phyloP scores from a whole-genome alignment of 2,113 vertebrate genomes.

The Strix aluco region DNA sequence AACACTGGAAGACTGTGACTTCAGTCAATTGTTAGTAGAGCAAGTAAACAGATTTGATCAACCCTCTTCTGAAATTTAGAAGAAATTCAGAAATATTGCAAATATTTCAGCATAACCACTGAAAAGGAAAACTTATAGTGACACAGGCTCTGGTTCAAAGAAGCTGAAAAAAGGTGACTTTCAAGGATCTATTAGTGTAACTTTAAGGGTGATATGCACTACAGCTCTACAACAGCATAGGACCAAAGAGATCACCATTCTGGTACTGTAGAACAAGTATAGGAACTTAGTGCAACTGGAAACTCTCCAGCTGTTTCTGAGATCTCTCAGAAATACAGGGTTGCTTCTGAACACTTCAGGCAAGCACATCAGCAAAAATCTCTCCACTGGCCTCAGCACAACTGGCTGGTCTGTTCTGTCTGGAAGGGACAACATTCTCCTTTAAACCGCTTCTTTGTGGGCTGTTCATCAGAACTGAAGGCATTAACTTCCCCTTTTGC shows the following conservation, averaged over 20 bases:
- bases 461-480: neutral
- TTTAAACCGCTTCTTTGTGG: neutral
- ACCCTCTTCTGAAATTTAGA: neutral
- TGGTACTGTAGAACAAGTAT: fast-evolving
- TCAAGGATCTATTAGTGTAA: neutral
- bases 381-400: neutral
- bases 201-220: no score
- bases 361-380: neutral
- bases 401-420: neutral
- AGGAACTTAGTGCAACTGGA: neutral
- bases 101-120: neutral
- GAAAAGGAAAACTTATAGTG: neutral
- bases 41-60: neutral
- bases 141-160: neutral
- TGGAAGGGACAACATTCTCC: neutral
- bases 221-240: neutral
- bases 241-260: neutral
- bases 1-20: neutral
- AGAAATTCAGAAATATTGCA: neutral
- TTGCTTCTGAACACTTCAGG: neutral
- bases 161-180: no score
- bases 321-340: neutral
- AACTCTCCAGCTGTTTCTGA: neutral
- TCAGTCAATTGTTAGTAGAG: neutral
- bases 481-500: neutral